Conservation (phyloP, 2,113 vertebrate genomes). For the Nerophis ophidion region DNA sequence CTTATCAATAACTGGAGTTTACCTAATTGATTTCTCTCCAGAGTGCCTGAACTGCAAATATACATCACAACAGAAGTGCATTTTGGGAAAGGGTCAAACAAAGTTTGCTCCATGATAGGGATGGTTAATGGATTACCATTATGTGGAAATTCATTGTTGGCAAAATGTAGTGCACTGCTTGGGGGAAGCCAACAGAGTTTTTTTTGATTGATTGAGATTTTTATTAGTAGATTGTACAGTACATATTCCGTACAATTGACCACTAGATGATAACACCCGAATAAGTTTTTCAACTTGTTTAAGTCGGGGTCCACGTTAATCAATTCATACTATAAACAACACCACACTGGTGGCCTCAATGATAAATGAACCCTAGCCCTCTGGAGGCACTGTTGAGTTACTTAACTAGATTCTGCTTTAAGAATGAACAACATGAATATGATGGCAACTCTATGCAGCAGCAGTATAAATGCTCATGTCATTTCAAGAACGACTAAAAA, state of each 20-base stretch:
- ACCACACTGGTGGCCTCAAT: too few relatives aligned
- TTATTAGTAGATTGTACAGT: too few relatives aligned
- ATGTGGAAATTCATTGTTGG: neutral
- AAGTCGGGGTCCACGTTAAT: too few relatives aligned
- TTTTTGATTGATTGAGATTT: too few relatives aligned
- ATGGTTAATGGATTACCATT: neutral
- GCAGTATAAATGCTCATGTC: too few relatives aligned
- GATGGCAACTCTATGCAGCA: too few relatives aligned
- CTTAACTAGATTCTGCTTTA: neutral
- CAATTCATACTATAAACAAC: too few relatives aligned
- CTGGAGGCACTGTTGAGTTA: neutral
- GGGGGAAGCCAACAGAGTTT: neutral
- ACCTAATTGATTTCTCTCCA: conserved; percentile 65
- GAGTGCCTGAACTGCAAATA: conserved; percentile 47
- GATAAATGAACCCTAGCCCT: too few relatives aligned
- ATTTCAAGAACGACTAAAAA: too few relatives aligned
- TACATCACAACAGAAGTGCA: conserved; percentile 41
- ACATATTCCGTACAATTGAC: too few relatives aligned
- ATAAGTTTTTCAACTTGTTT: too few relatives aligned
- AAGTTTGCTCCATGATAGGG: conserved; percentile 26
- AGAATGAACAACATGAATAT: neutral
- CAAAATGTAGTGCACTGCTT: neutral
- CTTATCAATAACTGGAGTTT: conserved; percentile 65
- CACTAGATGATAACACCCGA: too few relatives aligned
- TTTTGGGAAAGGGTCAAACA: conserved; percentile 25